A percentile compares a stretch with the other conserved stretches of the same genome.
phyloP scores from a whole-genome alignment of 2,888 invertebrate genomes.

The Andrena haemorrhoa region DNA sequence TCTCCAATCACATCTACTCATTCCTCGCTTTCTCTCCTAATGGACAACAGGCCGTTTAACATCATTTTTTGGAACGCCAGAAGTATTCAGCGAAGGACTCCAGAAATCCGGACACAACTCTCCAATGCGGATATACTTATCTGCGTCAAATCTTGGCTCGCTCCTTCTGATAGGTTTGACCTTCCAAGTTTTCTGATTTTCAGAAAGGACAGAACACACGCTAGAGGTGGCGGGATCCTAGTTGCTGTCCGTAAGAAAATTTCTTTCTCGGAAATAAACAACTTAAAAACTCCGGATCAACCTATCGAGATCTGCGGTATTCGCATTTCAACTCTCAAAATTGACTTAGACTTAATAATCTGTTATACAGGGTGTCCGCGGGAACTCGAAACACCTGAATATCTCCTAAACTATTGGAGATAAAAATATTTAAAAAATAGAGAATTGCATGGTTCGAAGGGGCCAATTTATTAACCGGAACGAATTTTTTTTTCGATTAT shows the following conservation, averaged over 20 bases:
- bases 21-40: not conserved
- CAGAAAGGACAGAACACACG: not conserved
- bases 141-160: not conserved
- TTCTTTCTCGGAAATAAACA: not conserved
- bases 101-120: not conserved
- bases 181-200: not conserved
- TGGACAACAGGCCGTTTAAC: not conserved
- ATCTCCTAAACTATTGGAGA: too few species aligned
- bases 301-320: not conserved
- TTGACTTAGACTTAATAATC: not conserved
- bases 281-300: not conserved
- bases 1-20: not conserved
- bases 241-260: not conserved
- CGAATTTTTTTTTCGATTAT: too few species aligned
- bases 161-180: not conserved
- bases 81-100: not conserved
- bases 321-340: not conserved
- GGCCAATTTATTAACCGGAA: too few species aligned
- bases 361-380: too few species aligned
- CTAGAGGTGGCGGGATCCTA: not conserved
- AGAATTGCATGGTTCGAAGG: too few species aligned
- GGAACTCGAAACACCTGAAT: too few species aligned
- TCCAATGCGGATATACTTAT: not conserved
- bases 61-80: not conserved
- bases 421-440: too few species aligned